phyloP scores from a whole-genome alignment of 2,113 vertebrate species.

The Theropithecus gelada region DNA sequence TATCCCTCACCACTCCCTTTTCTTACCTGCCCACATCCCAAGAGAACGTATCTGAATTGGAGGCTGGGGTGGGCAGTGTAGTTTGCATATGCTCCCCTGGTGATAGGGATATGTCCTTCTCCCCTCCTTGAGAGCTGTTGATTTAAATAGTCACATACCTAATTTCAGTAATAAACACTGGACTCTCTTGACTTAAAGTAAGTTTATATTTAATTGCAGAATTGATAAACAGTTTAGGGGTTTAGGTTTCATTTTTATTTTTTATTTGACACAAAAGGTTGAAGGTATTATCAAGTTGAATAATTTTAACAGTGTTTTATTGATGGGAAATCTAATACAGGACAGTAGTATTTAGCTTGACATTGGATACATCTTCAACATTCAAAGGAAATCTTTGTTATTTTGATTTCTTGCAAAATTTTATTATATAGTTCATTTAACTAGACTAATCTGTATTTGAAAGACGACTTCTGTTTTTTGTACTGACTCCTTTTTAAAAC shows the following conservation, averaged over 20 bases:
- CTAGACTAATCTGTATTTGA: background rate
- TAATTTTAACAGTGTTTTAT: constrained; percentile 15
- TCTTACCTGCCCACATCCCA: background rate
- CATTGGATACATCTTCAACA: background rate
- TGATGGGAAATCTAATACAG: background rate
- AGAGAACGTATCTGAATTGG: background rate
- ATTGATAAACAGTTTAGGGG: constrained; percentile 22
- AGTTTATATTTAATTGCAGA: constrained; percentile 25
- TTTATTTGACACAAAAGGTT: background rate
- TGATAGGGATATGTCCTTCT: background rate
- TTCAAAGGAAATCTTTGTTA: constrained; percentile 2
- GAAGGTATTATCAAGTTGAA: background rate
- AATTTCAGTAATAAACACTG: background rate
- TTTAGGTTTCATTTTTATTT: constrained; percentile 34
- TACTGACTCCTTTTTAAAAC: background rate
- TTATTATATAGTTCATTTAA: background rate
- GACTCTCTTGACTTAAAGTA: constrained; percentile 26
- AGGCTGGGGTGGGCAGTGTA: background rate
- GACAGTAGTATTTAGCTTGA: background rate
- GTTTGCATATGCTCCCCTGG: background rate
- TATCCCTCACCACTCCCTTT: background rate
- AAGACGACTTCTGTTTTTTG: background rate
- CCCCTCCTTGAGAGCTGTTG: background rate
- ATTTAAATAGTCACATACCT: constrained; percentile 15
- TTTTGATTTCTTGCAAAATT: background rate